Conservation (phyloP, 2,113 vertebrate species). For the Desmodus rotundus region DNA sequence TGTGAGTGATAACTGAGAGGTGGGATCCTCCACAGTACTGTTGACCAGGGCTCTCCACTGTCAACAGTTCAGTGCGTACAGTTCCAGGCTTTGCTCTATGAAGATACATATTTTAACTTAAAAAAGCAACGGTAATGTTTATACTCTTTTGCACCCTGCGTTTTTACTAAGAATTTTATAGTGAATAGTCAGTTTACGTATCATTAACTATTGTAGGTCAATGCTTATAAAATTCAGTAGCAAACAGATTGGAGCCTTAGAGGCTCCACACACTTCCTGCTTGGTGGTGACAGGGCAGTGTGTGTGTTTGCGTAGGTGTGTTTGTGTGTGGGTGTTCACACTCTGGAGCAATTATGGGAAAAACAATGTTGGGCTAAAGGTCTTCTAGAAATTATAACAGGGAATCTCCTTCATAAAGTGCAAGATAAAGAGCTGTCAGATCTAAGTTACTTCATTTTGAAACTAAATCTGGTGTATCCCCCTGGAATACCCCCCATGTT, state of each 20-base stretch:
- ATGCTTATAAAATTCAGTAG: not conserved
- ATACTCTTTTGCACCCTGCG: not conserved
- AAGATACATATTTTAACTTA: not conserved
- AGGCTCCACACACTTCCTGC: not conserved
- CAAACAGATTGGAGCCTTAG: not conserved
- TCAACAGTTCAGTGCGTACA: not conserved
- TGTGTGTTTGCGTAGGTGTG: not conserved
- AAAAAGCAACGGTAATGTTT: not conserved
- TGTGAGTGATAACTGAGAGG: not conserved
- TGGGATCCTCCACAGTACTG: not conserved
- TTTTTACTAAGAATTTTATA: not conserved
- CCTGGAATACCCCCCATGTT: not conserved
- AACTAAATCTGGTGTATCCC: not conserved
- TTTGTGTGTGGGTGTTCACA: not conserved
- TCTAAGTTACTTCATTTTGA: not conserved
- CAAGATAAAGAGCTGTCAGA: not conserved
- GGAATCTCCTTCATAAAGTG: not conserved
- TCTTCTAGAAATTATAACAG: not conserved
- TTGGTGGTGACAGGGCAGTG: not conserved
- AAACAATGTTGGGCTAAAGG: not conserved
- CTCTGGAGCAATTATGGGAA: not conserved
- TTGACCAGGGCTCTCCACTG: not conserved
- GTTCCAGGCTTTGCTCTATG: not conserved
- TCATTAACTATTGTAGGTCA: not conserved
- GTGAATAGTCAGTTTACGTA: not conserved